Percentiles rank a stretch among this genome's conserved stretches.
These are phyloP conservation scores for Acestrorhynchus altus DNA, from an alignment of 2,797 vertebrate species.

Conservation along the genomic window DNA sequence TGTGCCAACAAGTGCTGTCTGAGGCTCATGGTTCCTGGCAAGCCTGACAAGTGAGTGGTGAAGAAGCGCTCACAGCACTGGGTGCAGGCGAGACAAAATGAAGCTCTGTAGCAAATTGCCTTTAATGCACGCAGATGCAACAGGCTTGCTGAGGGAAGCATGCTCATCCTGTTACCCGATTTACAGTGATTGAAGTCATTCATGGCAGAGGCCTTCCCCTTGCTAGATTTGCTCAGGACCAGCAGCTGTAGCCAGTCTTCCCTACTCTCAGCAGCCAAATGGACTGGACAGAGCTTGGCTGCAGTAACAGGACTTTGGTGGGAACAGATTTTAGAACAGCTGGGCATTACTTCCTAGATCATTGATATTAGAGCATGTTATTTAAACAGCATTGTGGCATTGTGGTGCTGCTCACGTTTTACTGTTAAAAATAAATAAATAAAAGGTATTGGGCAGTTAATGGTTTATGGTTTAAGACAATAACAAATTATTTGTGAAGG, in stretches of 20 bases:
- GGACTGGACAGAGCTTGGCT: conserved; percentile 11
- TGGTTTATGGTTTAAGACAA: no score
- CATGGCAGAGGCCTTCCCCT: conserved; percentile 28
- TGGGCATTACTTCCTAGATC: conserved; percentile 7
- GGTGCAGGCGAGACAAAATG: conserved; percentile 29
- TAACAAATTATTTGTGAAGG: no score
- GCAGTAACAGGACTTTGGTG: conserved; percentile 29
- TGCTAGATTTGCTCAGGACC: conserved; percentile 38
- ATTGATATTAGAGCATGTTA: conserved; percentile 17
- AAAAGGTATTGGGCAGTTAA: neutral
- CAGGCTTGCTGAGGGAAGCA: conserved; percentile 13
- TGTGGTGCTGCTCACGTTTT: neutral
- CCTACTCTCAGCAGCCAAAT: conserved; percentile 6
- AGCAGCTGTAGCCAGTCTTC: conserved; percentile 21
- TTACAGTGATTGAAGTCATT: conserved; percentile 30
- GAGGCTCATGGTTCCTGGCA: conserved; percentile 86
- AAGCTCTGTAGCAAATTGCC: conserved; percentile 26
- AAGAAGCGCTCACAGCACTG: conserved; percentile 21
- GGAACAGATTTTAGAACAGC: conserved; percentile 36
- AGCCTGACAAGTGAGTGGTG: conserved; percentile 86
- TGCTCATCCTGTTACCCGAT: conserved; percentile 44
- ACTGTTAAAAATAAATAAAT: neutral
- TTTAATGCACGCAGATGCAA: conserved; percentile 35
- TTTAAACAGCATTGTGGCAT: conserved; percentile 12
- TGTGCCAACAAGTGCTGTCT: conserved; percentile 91